Base-by-base conservation (phyloP, 2,113 vertebrate genomes). In the Ailuropoda melanoleuca region DNA sequence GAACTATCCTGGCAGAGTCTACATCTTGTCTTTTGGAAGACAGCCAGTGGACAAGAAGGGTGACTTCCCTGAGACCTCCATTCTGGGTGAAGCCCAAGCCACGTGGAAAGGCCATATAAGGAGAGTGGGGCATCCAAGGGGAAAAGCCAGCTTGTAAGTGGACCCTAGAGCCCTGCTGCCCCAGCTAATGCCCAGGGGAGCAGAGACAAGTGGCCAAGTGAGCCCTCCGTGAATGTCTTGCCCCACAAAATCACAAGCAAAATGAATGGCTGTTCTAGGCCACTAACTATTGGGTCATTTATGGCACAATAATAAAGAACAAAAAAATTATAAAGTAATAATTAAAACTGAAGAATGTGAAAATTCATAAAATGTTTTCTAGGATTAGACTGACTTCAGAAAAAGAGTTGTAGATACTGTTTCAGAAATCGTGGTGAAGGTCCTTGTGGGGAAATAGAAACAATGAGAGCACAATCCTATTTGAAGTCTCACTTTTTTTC, bases 401-500 rank as follows among this genome's bases (percentile, higher is more conserved):
- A 86, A 85, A 66, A 80, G 87, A 90, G 39, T 75, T 64, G 75
- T 75, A 89, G 94, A 94, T 97, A 95, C 23, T 56, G 53, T 89
- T 97, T 94, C 92, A 90, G 82, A 98, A 93, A 88, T 93, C 14
- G 26, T 80, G 81, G 75, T 80, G 91, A 96, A 93, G 83, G 62
- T 92, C 66, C 85, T 97, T 94, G 86, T 77, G 56, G 93, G 62
- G 66, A 94, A 97, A 84, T 43, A 95, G 88, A 95, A 97, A 97
- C 93, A 98, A 98, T 96, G 84, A 98, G 97, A 97, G 86, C 97
- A 93, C 95, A 98, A 93, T 96, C 85, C 77, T 93, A 96, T 98
- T 97, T 98, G 95, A 98, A 97, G 96, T 97, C 93, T 97, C 96
- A 97, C 97, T 97, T 98, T 98, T 75, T 98, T 98, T 97, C 97